These are phyloP conservation scores for Amphiprion ocellaris DNA, from an alignment of 2,113 vertebrate species.

Conservation along the genomic window DNA sequence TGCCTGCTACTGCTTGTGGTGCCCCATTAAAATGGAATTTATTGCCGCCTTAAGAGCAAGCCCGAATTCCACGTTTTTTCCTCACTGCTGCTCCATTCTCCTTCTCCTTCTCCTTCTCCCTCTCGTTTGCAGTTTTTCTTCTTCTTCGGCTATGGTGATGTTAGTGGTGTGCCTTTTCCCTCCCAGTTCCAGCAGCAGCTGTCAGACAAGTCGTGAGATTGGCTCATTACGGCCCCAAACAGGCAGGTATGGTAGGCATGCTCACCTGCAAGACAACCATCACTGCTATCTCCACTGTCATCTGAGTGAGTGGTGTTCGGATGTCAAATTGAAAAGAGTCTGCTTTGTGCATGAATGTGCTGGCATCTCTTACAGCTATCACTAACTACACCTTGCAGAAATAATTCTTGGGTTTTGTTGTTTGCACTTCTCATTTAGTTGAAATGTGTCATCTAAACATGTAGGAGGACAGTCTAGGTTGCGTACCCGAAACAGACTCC, in stretches of 20 bases:
- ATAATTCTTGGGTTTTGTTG: not conserved
- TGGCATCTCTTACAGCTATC: constrained; percentile 30
- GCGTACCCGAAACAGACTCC: constrained; percentile 8
- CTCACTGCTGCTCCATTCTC: constrained; percentile 30
- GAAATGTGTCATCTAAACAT: not conserved
- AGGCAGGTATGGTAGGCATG: constrained; percentile 53
- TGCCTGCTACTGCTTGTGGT: constrained; percentile 78
- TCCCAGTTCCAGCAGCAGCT: constrained; percentile 58
- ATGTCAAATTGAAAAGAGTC: constrained; percentile 40
- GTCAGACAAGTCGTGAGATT: constrained; percentile 63
- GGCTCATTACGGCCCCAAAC: constrained; percentile 72
- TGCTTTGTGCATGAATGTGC: constrained; percentile 2
- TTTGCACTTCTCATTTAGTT: constrained; percentile 7
- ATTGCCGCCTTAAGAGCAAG: constrained; percentile 80
- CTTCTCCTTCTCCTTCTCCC: constrained; percentile 4
- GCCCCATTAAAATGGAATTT: constrained; percentile 82
- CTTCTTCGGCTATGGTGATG: constrained; percentile 38
- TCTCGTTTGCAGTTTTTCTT: constrained; percentile 53
- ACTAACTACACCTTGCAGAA: not conserved
- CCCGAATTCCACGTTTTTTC: constrained; percentile 63
- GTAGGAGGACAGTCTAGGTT: not conserved
- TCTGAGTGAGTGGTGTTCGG: constrained; percentile 43
- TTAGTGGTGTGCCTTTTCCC: constrained; percentile 5
- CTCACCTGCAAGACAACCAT: constrained; percentile 50
- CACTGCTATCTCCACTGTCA: constrained; percentile 43